Percentiles rank a stretch among this genome's conserved stretches.
Conservation (phyloP, 1,140 invertebrate species). For the Heliconius melpomene region DNA sequence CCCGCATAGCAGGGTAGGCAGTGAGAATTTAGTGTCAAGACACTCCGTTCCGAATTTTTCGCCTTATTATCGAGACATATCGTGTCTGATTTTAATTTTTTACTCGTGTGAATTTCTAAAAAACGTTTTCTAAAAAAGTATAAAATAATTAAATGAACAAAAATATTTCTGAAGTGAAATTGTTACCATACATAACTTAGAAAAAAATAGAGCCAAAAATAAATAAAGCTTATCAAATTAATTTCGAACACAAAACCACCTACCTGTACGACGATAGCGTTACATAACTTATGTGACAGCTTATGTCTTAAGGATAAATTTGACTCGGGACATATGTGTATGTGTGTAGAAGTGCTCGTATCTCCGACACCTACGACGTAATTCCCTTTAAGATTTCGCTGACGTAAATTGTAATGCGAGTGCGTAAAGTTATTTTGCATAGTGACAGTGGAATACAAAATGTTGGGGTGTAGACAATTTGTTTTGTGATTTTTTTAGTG, state of each 20-base stretch:
- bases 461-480: not conserved
- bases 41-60: too few species aligned
- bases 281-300: conserved; percentile 4
- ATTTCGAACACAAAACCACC: not conserved
- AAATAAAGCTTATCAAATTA: not conserved
- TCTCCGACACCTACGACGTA: not conserved
- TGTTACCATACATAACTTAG: not conserved
- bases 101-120: too few species aligned
- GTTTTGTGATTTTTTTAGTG: not conserved
- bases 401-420: not conserved
- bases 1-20: too few species aligned
- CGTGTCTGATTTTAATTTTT: too few species aligned
- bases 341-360: not conserved
- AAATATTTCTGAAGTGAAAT: not conserved
- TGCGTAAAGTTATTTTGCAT: not conserved
- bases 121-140: too few species aligned
- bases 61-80: too few species aligned
- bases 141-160: too few species aligned
- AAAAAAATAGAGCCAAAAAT: not conserved
- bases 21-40: too few species aligned
- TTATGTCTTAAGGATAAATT: conserved; percentile 1
- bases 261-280: not conserved
- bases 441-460: not conserved
- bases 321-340: not conserved
- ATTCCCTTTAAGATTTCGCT: conserved; percentile 3